Evolutionary conservation across 1,140 invertebrate species (phyloP).

Genomic region (Drosophila mojavensis): DNA sequence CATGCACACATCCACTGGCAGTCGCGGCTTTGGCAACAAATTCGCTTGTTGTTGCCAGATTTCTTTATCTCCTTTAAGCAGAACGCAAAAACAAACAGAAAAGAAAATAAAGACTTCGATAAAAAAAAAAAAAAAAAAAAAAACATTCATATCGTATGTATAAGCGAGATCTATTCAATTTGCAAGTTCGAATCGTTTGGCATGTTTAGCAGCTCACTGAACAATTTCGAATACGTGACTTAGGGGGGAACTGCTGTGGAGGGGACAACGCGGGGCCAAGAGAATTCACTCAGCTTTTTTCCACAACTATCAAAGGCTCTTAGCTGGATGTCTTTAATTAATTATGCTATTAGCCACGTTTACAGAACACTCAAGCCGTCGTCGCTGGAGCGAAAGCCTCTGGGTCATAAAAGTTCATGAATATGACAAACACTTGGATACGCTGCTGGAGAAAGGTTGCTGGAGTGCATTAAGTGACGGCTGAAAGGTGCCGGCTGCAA

Average conservation of each 20-base stretch:
- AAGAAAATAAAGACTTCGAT: slow-evolving; percentile 5
- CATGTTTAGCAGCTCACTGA: slow-evolving; percentile 77
- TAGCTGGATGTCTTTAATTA: slow-evolving; percentile 55
- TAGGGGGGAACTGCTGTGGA: neutral
- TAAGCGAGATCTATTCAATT: slow-evolving; percentile 70
- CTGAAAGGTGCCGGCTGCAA: slow-evolving; percentile 9
- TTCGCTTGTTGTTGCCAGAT: slow-evolving; percentile 74
- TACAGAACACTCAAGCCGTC: slow-evolving; percentile 34
- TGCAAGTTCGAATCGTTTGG: slow-evolving; percentile 73
- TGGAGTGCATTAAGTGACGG: slow-evolving; percentile 30
- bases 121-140: neutral
- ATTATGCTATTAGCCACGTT: slow-evolving; percentile 42
- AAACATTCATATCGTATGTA: slow-evolving; percentile 13
- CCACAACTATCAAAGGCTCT: slow-evolving; percentile 23
- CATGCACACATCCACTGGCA: slow-evolving; percentile 23
- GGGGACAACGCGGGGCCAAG: neutral
- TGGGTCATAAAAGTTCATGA: slow-evolving; percentile 52
- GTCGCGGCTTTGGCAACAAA: slow-evolving; percentile 74
- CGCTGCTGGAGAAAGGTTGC: slow-evolving; percentile 5
- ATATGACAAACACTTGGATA: slow-evolving; percentile 45
- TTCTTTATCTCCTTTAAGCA: slow-evolving; percentile 75
- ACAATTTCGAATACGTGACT: slow-evolving; percentile 37
- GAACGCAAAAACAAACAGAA: slow-evolving; percentile 49
- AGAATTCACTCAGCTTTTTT: neutral
- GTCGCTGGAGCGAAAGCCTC: slow-evolving; percentile 13